Evolutionary conservation across 2,888 invertebrate genomes (phyloP).

Genomic region (Theretra japonica): DNA sequence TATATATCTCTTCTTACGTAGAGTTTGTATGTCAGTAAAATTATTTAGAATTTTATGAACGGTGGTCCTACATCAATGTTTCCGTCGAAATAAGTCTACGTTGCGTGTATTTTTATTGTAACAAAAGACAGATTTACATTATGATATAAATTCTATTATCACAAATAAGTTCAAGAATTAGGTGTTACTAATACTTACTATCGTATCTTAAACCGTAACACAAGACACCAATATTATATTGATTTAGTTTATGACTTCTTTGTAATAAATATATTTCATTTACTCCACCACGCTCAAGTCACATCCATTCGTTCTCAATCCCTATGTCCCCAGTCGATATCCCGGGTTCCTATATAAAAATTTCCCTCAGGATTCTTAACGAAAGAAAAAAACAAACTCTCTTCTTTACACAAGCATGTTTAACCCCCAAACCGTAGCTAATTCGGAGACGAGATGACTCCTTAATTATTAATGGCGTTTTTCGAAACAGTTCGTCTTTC

Average conservation of each 20-base stretch:
- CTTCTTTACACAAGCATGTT: conserved; percentile 69
- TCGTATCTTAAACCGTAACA: too few relatives aligned
- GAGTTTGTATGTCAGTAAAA: too few relatives aligned
- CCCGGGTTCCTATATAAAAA: conserved; percentile 75
- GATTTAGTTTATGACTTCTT: background rate
- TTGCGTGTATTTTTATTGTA: too few relatives aligned
- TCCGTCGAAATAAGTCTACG: too few relatives aligned
- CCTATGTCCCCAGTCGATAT: conserved; percentile 60
- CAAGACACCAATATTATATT: too few relatives aligned
- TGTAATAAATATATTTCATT: background rate
- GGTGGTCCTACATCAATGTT: too few relatives aligned
- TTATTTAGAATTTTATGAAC: too few relatives aligned
- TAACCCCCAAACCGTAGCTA: conserved; percentile 79
- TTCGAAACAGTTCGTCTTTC: conserved; percentile 74
- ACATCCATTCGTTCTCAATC: conserved; percentile 49
- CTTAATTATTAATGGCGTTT: conserved; percentile 80
- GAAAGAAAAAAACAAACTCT: conserved; percentile 62
- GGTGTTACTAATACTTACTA: too few relatives aligned
- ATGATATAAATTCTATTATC: too few relatives aligned
- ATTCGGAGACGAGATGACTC: conserved; percentile 77
- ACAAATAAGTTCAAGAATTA: too few relatives aligned
- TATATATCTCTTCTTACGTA: too few relatives aligned
- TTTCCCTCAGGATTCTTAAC: conserved; percentile 76
- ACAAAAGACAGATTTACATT: too few relatives aligned
- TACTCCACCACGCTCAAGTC: conserved; percentile 31